Percentiles rank a stretch among this genome's conserved stretches.
Conservation (phyloP, 2,113 vertebrate genomes). For the Boleophthalmus pectinirostris region DNA sequence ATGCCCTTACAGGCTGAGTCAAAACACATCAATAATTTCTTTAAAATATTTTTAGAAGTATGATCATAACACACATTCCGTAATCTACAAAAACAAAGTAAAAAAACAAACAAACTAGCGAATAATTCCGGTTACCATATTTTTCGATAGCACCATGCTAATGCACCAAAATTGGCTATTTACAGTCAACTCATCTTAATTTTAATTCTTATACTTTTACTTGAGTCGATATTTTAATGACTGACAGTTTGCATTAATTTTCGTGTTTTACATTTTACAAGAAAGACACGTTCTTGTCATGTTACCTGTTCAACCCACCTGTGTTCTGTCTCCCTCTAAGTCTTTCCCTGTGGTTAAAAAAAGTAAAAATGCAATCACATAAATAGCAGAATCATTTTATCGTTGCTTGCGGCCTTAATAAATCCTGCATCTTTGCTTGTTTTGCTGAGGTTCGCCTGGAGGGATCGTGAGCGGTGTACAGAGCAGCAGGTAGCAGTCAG, state of each 20-base stretch:
- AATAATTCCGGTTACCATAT: background rate
- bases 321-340: background rate
- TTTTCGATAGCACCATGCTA: background rate
- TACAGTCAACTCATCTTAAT: background rate
- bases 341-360: too few species aligned
- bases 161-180: background rate
- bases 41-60: too few species aligned
- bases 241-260: background rate
- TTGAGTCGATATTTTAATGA: background rate
- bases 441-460: conserved; percentile 30
- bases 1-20: too few species aligned
- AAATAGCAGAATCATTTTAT: background rate
- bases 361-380: background rate
- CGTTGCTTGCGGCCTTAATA: background rate
- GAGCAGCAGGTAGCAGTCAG: conserved; percentile 8
- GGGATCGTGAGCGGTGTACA: conserved; percentile 46
- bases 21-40: too few species aligned
- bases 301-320: background rate
- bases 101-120: too few species aligned
- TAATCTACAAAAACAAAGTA: too few species aligned
- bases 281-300: background rate
- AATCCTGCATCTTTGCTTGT: background rate
- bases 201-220: background rate
- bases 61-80: too few species aligned
- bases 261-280: background rate